Evolutionary conservation across 2,888 invertebrate genomes (phyloP), one percentile per base, ranked within the genome.

Genomic region (Xylota segnis): DNA sequence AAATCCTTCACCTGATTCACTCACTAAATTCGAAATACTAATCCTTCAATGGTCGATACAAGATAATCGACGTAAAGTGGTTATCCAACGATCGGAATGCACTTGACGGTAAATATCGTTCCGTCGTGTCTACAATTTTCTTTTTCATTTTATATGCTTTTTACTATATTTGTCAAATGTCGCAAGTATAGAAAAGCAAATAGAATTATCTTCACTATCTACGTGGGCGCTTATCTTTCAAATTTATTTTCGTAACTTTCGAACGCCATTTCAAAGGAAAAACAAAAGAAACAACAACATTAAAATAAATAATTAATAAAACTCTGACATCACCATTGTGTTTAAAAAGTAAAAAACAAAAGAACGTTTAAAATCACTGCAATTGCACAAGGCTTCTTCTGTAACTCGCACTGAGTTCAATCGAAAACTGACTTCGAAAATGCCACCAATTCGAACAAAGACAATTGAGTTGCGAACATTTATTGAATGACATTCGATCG

Each of bases 141-240:
- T 40, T 40, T 12, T 27, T n/a, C n/a, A n/a, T n/a, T n/a, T n/a
- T n/a, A n/a, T n/a, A n/a, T n/a, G n/a, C n/a, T 47, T 63, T 16
- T 34, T 58, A 14, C 12, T 16, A 7, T 40, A 5, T 40, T 40
- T 40, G 29, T 43, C 40, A n/a, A 52, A 68, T 63, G 43, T 75
- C 70, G 37, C 58, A 70, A 65, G 27, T 27, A n/a, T n/a, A 16
- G 27, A 66, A 79, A 65, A 71, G n/a, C 56, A 84, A 81, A 84
- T 71, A 84, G 34, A 71, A 56, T 59, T 71, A 81, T 84, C 84
- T 76, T 71, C 56, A 47, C 52, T 84, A 84, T 84, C 84, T 79
- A 47, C 43, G 14, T 32, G 29, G 5, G 70, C 65, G 70, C 65
- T 81, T 83, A 78, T 84, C 84, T 59, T 9, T 58, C 29, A 12